Conservation (phyloP, 2,888 invertebrate species). For the Macrophya alboannulata region DNA sequence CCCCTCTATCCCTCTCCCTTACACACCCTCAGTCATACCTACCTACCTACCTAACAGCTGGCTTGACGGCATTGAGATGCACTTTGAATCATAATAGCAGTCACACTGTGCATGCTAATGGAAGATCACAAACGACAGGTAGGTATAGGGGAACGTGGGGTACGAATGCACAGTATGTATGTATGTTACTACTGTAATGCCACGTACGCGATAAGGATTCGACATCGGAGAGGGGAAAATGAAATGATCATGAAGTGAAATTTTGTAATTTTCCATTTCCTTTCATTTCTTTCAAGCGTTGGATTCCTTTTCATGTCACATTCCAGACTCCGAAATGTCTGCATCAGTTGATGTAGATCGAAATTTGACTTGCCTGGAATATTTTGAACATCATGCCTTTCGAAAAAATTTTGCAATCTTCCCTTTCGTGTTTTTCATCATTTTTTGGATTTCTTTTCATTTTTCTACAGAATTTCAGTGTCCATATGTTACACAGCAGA, state of each 20-base stretch:
- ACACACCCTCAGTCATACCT: background rate
- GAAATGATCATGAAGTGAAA: background rate
- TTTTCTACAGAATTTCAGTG: no score
- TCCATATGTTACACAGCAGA: no score
- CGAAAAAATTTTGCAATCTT: no score
- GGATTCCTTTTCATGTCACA: no score
- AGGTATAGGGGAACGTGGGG: background rate
- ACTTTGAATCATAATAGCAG: constrained; percentile 53
- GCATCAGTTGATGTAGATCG: no score
- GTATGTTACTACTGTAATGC: background rate
- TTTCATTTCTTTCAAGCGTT: no score
- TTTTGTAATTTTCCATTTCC: background rate
- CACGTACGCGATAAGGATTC: background rate
- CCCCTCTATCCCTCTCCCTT: background rate
- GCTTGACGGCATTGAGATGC: constrained; percentile 51
- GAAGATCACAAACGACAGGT: constrained; percentile 46
- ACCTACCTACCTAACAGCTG: background rate
- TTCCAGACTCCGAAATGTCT: no score
- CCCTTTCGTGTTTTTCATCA: no score
- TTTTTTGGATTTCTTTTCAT: no score
- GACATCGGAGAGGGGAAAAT: background rate
- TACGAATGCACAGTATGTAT: background rate
- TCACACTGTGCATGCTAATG: constrained; percentile 52
- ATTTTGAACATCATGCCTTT: no score
- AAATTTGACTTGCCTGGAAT: no score